phyloP scores from a whole-genome alignment of 2,797 vertebrate genomes.

The Gymnodraco acuticeps region DNA sequence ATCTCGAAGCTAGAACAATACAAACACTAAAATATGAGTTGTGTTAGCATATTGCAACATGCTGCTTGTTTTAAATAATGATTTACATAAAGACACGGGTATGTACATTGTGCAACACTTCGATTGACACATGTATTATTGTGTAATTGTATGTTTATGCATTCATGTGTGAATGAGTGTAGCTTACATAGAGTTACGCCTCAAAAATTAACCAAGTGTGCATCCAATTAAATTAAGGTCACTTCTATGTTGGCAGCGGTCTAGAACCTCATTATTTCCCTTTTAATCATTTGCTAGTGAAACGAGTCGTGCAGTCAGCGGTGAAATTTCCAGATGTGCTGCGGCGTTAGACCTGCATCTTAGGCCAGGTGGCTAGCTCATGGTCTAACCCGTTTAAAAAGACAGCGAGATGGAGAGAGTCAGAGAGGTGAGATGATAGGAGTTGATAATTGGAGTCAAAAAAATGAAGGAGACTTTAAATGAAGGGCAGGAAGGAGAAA shows the following conservation, averaged over 20 bases:
- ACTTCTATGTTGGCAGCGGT: constrained; percentile 24
- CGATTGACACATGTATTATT: not conserved
- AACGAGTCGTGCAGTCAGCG: constrained; percentile 47
- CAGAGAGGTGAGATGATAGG: not conserved
- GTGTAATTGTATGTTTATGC: constrained; percentile 3
- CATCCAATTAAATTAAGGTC: constrained; percentile 44
- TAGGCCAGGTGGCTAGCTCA: constrained; percentile 23
- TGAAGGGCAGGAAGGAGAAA: not conserved
- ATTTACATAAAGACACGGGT: not conserved
- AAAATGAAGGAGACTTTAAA: not conserved
- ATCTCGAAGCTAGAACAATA: constrained; percentile 3
- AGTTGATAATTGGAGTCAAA: not conserved
- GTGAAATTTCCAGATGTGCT: constrained; percentile 66
- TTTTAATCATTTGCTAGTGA: constrained; percentile 42
- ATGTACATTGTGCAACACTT: not conserved
- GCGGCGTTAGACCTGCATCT: constrained; percentile 26
- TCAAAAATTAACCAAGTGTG: constrained; percentile 29
- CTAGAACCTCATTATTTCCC: constrained; percentile 57
- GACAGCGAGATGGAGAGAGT: not conserved
- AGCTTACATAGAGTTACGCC: not conserved
- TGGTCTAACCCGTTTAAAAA: constrained; percentile 33
- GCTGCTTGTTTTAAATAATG: not conserved
- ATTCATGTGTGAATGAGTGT: not conserved
- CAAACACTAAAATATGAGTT: not conserved
- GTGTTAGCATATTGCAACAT: not conserved